phyloP scores from a whole-genome alignment of 2,113 vertebrate species.

The Chaetorhynchus papuensis region DNA sequence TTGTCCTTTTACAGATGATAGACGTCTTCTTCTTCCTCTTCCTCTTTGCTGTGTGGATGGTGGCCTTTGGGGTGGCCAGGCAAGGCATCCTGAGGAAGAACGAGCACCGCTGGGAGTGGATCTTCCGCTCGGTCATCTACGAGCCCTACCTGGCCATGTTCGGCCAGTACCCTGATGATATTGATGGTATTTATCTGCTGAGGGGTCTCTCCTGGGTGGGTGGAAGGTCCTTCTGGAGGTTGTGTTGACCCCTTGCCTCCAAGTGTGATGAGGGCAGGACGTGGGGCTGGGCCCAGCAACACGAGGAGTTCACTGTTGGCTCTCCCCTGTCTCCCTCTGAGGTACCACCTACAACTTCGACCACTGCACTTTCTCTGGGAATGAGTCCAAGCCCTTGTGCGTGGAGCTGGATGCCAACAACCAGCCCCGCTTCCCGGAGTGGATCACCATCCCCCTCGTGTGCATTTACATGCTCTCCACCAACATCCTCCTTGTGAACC shows the following conservation, averaged over 20 bases:
- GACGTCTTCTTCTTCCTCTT: constrained; percentile 84
- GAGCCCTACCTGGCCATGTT: constrained; percentile 82
- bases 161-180: constrained; percentile 78
- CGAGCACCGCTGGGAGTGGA: constrained; percentile 79
- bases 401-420: constrained; percentile 77
- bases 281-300: not conserved
- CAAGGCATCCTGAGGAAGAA: constrained; percentile 79
- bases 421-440: constrained; percentile 75
- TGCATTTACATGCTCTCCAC: constrained; percentile 82
- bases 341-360: constrained; percentile 77
- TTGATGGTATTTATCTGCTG: constrained; percentile 64
- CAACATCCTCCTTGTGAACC: constrained; percentile 80
- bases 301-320: not conserved
- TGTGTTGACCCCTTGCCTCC: not conserved
- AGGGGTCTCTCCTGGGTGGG: not conserved
- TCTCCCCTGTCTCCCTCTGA: not conserved
- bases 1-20: constrained; percentile 63
- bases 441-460: constrained; percentile 80
- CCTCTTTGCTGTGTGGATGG: constrained; percentile 82
- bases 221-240: not conserved
- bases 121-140: constrained; percentile 79
- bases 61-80: constrained; percentile 79
- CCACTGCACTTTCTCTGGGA: constrained; percentile 76
- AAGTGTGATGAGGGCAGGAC: not conserved
- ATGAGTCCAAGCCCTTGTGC: constrained; percentile 77